Base-by-base conservation (phyloP, 1,140 invertebrate species). In the Glossosoma conforme region DNA sequence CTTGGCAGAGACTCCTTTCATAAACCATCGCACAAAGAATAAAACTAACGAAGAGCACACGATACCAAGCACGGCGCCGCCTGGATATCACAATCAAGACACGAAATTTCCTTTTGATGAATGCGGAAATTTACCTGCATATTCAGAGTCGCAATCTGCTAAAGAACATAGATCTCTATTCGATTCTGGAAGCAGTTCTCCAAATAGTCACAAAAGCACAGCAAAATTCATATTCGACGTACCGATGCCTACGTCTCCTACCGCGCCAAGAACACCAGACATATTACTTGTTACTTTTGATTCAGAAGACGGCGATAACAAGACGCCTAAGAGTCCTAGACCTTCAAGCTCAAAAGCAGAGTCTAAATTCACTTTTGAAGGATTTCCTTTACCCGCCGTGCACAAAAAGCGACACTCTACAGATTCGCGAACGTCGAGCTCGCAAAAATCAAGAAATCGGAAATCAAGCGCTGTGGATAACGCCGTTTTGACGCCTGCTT, bases 321-420 rank as follows among this genome's bases (percentile, higher is more conserved):
- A 58, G 30, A 63, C 72, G 5, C 74, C 76, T 0, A 77, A 76
- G 41, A 73, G 63, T 66, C 73, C 66, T 18, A 75, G 69, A 56
- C 60, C 62, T 0, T 67, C 54, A 6, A 67, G 68, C 20, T 60
- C 61, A 4, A 74, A 68, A 57, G 70, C 65, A 47, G 71, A 70
- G 57, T 69, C 65, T 1, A 75, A 74, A 62, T 79, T 78, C 45
- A 72, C 72, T 18, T 78, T 78, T 58, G 76, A 78, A 21, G 47
- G 46, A 8, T 60, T 62, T 14, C 51, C 60, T 0, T 44, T 62
- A 21, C 58, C 56, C 9, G 9, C 56, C 2, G 21, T 42, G 25
- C 44, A 54, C 44, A 35, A 54, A 46, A 52, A 56, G 8, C 32
- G 52, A 21, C 33, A 45, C 13, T 58, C 54, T 2, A 53, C 36